A percentile compares a stretch with the other conserved stretches of the same genome.
Conservation (phyloP, 2,888 invertebrate species). For the Hoplodrina ambigua region DNA sequence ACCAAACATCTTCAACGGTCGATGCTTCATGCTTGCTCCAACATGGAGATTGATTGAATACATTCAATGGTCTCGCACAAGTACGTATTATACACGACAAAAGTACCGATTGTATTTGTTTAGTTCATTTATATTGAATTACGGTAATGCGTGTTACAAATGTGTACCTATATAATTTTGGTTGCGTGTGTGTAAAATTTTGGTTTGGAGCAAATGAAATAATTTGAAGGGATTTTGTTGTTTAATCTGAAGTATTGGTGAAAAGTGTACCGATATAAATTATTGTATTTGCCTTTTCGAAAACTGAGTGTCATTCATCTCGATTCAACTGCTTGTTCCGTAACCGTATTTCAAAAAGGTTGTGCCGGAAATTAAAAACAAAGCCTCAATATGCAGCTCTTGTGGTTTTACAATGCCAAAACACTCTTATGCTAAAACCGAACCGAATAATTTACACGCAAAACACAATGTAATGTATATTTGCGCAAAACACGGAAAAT, state of each 20-base stretch:
- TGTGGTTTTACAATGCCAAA: background rate
- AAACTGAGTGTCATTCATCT: background rate
- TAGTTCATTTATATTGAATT: conserved; percentile 22
- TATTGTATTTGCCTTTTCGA: background rate
- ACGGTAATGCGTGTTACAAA: background rate
- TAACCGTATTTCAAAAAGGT: background rate
- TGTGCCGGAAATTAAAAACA: conserved; percentile 15
- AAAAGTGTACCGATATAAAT: no score
- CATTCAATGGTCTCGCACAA: conserved; percentile 53
- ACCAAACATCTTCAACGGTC: conserved; percentile 83
- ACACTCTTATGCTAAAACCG: conserved; percentile 11
- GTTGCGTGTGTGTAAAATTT: no score
- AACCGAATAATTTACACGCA: conserved; percentile 45
- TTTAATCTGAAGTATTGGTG: background rate
- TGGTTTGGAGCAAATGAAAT: no score
- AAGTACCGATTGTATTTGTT: conserved; percentile 37
- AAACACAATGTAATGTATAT: conserved; percentile 43
- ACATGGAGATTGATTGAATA: conserved; percentile 63
- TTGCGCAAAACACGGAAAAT: conserved; percentile 51
- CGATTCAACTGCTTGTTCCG: background rate
- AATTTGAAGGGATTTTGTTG: no score
- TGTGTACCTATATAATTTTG: background rate
- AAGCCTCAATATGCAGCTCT: background rate
- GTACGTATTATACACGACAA: conserved; percentile 31
- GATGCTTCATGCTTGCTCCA: conserved; percentile 67